Conservation (phyloP, 2,113 vertebrate species). For the Brachyhypopomus occidentalis region DNA sequence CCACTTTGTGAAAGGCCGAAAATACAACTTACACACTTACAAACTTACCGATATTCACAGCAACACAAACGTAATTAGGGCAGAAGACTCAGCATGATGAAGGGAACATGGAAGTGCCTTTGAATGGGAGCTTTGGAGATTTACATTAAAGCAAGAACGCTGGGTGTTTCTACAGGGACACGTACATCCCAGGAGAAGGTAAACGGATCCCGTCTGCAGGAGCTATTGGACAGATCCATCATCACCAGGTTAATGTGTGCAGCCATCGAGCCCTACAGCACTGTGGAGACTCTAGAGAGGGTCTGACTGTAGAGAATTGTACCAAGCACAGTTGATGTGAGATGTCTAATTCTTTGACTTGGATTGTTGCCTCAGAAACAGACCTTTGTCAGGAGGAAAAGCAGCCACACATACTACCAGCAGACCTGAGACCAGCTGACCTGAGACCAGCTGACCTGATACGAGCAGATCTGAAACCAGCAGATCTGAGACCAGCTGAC, state of each 20-base stretch:
- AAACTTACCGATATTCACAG: background rate
- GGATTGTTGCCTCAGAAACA: slow-evolving; percentile 43
- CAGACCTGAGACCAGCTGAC: background rate
- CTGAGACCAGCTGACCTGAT: too few relatives aligned
- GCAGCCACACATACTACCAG: slow-evolving; percentile 22
- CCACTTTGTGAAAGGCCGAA: background rate
- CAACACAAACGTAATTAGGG: background rate
- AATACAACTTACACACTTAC: background rate
- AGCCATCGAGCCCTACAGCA: background rate
- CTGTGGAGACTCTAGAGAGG: background rate
- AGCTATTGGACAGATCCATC: slow-evolving; percentile 35
- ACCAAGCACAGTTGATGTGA: too few relatives aligned
- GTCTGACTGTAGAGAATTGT: background rate
- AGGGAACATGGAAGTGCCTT: slow-evolving; percentile 40
- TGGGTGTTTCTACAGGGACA: background rate
- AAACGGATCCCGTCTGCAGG: slow-evolving; percentile 15
- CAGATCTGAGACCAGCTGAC: slow-evolving; percentile 17
- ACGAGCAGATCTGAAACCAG: too few relatives aligned
- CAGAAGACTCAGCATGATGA: background rate
- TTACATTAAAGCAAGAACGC: slow-evolving; percentile 17
- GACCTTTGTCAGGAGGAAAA: slow-evolving; percentile 38
- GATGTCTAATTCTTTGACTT: slow-evolving; percentile 20
- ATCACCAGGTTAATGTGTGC: slow-evolving; percentile 19
- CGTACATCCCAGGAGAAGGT: slow-evolving; percentile 12
- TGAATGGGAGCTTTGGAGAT: background rate